A percentile compares a stretch with the other conserved stretches of the same genome.
Conservation (phyloP, 2,797 vertebrate genomes). For the Eleutherodactylus coqui region DNA sequence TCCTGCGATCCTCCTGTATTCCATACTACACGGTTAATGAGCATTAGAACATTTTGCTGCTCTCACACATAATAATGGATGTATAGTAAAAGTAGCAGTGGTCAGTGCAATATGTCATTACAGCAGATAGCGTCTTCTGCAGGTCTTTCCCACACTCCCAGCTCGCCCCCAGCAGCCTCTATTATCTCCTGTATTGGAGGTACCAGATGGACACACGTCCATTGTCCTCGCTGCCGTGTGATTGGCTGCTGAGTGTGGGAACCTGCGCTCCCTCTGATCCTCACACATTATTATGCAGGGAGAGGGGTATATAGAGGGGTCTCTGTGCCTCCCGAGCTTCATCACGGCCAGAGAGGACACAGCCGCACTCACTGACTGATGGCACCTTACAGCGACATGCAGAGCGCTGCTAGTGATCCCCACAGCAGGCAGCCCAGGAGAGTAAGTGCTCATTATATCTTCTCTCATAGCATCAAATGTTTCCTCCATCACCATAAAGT, state of each 20-base stretch:
- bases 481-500: neutral
- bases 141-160: slow-evolving; percentile 45
- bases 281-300: slow-evolving; percentile 83
- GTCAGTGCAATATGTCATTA: neutral
- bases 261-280: slow-evolving; percentile 79
- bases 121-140: neutral
- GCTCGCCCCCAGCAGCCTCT: slow-evolving; percentile 26
- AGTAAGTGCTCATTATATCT: neutral
- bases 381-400: neutral
- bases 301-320: slow-evolving; percentile 82
- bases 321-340: neutral
- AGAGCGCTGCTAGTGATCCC: neutral
- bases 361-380: neutral
- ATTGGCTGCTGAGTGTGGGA: slow-evolving; percentile 90
- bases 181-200: slow-evolving; percentile 38
- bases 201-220: slow-evolving; percentile 61
- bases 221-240: slow-evolving; percentile 67
- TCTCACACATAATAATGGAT: neutral
- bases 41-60: neutral
- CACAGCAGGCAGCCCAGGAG: neutral
- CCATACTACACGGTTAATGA: neutral
- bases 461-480: neutral
- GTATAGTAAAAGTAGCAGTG: neutral
- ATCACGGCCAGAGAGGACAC: slow-evolving; percentile 18
- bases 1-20: neutral